These are phyloP conservation scores for Hydrotaea cyrtoneurina DNA, from an alignment of 2,888 invertebrate species.

Conservation along the genomic window DNA sequence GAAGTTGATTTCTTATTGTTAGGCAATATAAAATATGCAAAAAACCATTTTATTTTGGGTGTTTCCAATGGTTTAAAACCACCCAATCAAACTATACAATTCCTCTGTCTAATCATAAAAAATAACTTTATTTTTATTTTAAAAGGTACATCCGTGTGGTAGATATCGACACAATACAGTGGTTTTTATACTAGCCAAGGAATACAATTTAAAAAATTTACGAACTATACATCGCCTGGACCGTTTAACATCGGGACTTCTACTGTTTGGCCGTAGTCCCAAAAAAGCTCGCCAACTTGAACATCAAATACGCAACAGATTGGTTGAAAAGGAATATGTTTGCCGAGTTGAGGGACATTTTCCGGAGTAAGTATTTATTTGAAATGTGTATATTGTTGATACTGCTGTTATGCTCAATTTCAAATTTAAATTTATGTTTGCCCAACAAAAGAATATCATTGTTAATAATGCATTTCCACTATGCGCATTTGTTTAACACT, in stretches of 20 bases:
- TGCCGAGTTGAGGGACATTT: slow-evolving; percentile 97
- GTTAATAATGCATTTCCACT: too few relatives aligned
- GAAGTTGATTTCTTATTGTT: too few relatives aligned
- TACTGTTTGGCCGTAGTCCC: slow-evolving; percentile 95
- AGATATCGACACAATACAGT: slow-evolving; percentile 98
- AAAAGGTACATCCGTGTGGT: slow-evolving; percentile 97
- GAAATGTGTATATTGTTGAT: too few relatives aligned
- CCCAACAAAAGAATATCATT: too few relatives aligned
- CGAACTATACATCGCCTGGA: slow-evolving; percentile 97
- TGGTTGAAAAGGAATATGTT: slow-evolving; percentile 97
- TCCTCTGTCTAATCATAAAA: slow-evolving; percentile 6
- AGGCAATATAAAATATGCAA: too few relatives aligned
- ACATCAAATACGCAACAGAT: slow-evolving; percentile 94
- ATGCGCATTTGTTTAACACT: too few relatives aligned
- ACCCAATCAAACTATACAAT: too few relatives aligned
- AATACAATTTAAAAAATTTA: slow-evolving; percentile 95
- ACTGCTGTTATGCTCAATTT: too few relatives aligned
- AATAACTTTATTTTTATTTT: slow-evolving; percentile 23
- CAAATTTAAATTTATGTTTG: too few relatives aligned
- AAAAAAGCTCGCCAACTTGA: slow-evolving; percentile 97
- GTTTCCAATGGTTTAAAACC: too few relatives aligned
- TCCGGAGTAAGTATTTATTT: slow-evolving; percentile 87
- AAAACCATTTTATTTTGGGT: too few relatives aligned
- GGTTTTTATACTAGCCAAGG: slow-evolving; percentile 97
- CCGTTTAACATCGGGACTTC: slow-evolving; percentile 94